Conservation (phyloP, 2,888 invertebrate species). For the Drosophila neutralis region DNA sequence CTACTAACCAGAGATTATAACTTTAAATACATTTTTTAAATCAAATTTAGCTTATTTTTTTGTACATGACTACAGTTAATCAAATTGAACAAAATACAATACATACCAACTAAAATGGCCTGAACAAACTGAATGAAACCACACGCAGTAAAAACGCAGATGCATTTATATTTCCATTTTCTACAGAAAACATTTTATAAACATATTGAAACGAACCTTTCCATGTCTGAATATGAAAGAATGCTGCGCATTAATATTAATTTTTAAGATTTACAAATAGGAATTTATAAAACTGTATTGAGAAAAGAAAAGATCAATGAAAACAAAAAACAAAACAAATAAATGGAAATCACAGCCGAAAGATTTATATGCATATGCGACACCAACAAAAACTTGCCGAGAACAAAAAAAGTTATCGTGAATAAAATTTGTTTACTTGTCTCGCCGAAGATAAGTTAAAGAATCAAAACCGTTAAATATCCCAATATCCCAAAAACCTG, state of each 20-base stretch:
- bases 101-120: slow-evolving; percentile 57
- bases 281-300: slow-evolving; percentile 66
- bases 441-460: not conserved
- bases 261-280: slow-evolving; percentile 71
- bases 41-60: slow-evolving; percentile 73
- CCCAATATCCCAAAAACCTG: not conserved
- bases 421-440: slow-evolving; percentile 6
- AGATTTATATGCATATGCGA: slow-evolving; percentile 50
- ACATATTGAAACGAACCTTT: slow-evolving; percentile 49
- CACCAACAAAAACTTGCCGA: slow-evolving; percentile 49
- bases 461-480: not conserved
- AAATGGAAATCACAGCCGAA: slow-evolving; percentile 50
- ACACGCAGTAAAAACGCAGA: slow-evolving; percentile 57
- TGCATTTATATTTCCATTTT: slow-evolving; percentile 80
- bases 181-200: slow-evolving; percentile 53
- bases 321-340: slow-evolving; percentile 22
- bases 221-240: slow-evolving; percentile 42
- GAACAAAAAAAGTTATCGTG: slow-evolving; percentile 65
- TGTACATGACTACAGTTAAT: slow-evolving; percentile 62
- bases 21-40: slow-evolving; percentile 60
- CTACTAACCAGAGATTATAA: slow-evolving; percentile 76
- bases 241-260: slow-evolving; percentile 73
- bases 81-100: slow-evolving; percentile 44
- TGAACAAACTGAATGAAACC: slow-evolving; percentile 44
- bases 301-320: slow-evolving; percentile 48